A percentile compares a stretch with the other conserved stretches of the same genome.
Evolutionary conservation across 2,113 vertebrate species (phyloP).

Genomic region (Herpetotheres cachinnans): DNA sequence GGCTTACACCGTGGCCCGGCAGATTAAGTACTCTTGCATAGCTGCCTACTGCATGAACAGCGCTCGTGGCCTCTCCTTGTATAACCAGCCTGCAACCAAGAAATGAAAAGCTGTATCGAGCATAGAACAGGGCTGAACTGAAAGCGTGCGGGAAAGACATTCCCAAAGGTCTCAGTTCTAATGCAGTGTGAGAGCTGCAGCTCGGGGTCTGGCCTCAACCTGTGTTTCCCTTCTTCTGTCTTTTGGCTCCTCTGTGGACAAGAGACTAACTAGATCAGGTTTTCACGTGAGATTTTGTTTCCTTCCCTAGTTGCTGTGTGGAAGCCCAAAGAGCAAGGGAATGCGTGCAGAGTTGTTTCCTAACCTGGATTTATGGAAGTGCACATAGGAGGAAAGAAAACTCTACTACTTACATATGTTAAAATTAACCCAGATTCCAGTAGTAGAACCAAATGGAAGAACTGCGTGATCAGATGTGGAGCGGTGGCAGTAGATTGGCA

Average conservation of each 20-base stretch:
- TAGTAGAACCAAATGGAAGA: not conserved
- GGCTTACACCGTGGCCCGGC: not conserved
- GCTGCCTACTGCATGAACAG: not conserved
- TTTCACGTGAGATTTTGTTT: not conserved
- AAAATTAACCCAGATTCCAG: not conserved
- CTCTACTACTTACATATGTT: not conserved
- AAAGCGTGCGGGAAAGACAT: rapidly evolving
- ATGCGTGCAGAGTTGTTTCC: not conserved
- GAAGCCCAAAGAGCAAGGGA: not conserved
- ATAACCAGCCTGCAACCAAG: not conserved
- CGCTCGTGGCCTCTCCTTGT: not conserved
- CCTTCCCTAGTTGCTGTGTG: not conserved
- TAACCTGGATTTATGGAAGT: not conserved
- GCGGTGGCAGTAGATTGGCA: not conserved
- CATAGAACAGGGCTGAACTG: not conserved
- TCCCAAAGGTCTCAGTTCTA: not conserved
- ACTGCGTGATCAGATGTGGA: not conserved
- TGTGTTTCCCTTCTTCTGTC: not conserved
- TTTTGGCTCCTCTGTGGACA: not conserved
- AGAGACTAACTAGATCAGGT: not conserved
- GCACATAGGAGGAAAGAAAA: not conserved
- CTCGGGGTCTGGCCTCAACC: not conserved
- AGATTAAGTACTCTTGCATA: not conserved
- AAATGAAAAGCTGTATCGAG: not conserved
- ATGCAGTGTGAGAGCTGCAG: not conserved